A percentile compares a stretch with the other conserved stretches of the same genome.
Conservation (phyloP, 1,140 invertebrate species). For the Samia ricini region DNA sequence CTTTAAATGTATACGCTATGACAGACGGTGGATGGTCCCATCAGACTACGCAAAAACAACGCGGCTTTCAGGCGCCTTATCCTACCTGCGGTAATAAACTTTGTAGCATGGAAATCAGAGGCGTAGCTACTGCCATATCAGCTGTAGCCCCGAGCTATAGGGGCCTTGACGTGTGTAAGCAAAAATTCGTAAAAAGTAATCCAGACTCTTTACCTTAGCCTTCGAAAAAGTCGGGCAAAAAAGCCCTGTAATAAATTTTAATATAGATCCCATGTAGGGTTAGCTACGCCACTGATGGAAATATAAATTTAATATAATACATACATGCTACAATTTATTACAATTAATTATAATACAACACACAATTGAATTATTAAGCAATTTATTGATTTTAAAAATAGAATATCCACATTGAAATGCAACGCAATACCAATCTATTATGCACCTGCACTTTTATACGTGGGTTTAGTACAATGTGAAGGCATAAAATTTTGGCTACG, state of each 20-base stretch:
- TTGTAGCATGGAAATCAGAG: conserved; percentile 14
- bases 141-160: too few relatives aligned
- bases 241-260: too few relatives aligned
- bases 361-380: conserved; percentile 5
- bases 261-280: too few relatives aligned
- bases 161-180: too few relatives aligned
- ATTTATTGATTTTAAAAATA: background rate
- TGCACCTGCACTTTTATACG: background rate
- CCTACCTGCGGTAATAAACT: conserved; percentile 42
- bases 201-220: too few relatives aligned
- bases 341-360: conserved; percentile 1
- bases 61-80: conserved; percentile 59
- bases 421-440: background rate
- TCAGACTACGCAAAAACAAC: conserved; percentile 18
- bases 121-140: too few relatives aligned
- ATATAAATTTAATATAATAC: too few relatives aligned
- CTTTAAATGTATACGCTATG: conserved; percentile 37
- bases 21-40: conserved; percentile 48
- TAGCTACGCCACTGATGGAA: too few relatives aligned
- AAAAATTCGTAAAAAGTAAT: too few relatives aligned
- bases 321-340: conserved; percentile 8
- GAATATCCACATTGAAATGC: conserved; percentile 14
- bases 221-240: too few relatives aligned
- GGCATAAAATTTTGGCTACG: conserved; percentile 3
- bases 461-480: background rate